These are phyloP conservation scores for Rousettus leschenaultii DNA, from an alignment of 2,113 vertebrate genomes.

Conservation along the genomic window DNA sequence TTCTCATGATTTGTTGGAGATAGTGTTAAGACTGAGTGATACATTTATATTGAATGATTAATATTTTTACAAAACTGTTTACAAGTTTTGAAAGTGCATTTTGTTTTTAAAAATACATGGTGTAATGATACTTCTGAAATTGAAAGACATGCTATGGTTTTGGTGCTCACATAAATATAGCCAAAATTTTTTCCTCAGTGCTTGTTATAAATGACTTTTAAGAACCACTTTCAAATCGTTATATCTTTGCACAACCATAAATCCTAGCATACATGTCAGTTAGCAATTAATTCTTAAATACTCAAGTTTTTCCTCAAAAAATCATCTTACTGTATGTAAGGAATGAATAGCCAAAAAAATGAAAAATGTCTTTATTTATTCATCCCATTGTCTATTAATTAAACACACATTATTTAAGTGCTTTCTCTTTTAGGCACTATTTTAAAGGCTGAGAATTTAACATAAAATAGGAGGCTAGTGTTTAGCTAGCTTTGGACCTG, in stretches of 20 bases:
- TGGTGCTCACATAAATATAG: not conserved
- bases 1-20: not conserved
- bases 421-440: not conserved
- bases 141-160: not conserved
- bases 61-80: not conserved
- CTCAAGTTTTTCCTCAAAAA: not conserved
- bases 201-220: not conserved
- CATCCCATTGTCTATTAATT: not conserved
- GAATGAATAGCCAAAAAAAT: not conserved
- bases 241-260: not conserved
- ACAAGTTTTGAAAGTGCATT: not conserved
- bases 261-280: not conserved
- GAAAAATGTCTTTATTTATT: not conserved
- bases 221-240: not conserved
- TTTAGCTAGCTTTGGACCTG: not conserved
- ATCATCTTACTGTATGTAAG: not conserved
- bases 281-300: conserved; percentile 6
- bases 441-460: not conserved
- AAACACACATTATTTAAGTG: not conserved
- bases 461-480: not conserved
- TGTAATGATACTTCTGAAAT: not conserved
- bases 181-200: not conserved
- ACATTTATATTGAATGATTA: not conserved
- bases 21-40: not conserved
- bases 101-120: not conserved